phyloP scores from a whole-genome alignment of 2,113 vertebrate genomes.

The Ceuthmochares aereus region DNA sequence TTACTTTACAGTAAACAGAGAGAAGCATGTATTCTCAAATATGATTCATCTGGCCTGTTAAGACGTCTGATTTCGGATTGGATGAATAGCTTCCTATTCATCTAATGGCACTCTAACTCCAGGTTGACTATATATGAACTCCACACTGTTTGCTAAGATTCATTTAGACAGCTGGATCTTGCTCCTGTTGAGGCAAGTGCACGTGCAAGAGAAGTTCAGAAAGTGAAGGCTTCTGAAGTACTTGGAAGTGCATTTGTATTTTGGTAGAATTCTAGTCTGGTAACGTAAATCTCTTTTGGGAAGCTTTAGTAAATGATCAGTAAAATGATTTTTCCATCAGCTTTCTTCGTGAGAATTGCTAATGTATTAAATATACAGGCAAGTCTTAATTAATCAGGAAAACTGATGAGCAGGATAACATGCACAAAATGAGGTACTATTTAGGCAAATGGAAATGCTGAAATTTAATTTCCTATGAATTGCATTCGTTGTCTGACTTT shows the following conservation, averaged over 20 bases:
- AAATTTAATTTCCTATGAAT: neutral
- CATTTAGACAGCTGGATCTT: neutral
- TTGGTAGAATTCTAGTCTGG: neutral
- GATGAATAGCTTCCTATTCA: neutral
- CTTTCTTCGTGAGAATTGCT: neutral
- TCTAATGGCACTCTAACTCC: neutral
- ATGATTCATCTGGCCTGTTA: constrained; percentile 6
- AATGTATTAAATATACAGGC: neutral
- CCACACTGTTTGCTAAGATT: neutral
- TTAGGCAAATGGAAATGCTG: neutral
- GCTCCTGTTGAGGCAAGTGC: neutral
- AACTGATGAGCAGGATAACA: neutral
- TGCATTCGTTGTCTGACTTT: neutral
- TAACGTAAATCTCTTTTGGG: neutral
- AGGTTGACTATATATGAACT: neutral
- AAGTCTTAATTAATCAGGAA: neutral
- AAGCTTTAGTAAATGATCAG: neutral
- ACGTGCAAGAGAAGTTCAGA: neutral
- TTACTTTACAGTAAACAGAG: neutral
- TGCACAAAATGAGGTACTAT: neutral
- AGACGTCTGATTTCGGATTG: neutral
- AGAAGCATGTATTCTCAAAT: neutral
- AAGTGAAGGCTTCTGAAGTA: neutral
- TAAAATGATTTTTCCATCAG: neutral
- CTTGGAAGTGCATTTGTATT: neutral